Conservation (phyloP, 92 coral and sea anemone species). For the Paramuricea clavata region DNA sequence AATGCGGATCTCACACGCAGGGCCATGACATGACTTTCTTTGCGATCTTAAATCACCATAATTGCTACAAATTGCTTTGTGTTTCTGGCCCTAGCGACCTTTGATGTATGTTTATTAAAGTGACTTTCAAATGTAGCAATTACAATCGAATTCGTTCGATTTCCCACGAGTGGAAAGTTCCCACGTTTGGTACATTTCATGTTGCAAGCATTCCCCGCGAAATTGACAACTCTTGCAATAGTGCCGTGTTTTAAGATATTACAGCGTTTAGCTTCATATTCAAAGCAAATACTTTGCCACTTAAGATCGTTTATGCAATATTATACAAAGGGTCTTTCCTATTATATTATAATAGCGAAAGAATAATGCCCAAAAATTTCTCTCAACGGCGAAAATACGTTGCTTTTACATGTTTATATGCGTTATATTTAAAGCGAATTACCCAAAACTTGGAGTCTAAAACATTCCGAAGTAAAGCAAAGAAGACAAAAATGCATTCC, state of each 20-base stretch:
- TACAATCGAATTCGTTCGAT: constrained; percentile 10
- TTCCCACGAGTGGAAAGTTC: constrained; percentile 2
- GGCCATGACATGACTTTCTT: neutral
- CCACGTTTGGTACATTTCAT: constrained; percentile 10
- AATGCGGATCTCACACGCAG: constrained; percentile 19
- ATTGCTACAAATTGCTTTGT: constrained; percentile 33
- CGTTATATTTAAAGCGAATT: neutral
- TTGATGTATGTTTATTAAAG: constrained; percentile 8
- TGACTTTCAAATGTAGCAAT: constrained; percentile 7
- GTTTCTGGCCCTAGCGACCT: constrained; percentile 27
- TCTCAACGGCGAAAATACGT: neutral
- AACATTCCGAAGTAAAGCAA: neutral
- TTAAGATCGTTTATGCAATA: too few relatives aligned
- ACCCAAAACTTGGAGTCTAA: neutral
- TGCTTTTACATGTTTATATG: neutral
- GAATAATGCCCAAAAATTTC: too few relatives aligned
- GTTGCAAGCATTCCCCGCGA: too few relatives aligned
- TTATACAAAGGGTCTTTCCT: too few relatives aligned
- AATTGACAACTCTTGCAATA: neutral
- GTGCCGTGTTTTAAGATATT: neutral
- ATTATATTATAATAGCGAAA: too few relatives aligned
- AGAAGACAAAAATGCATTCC: neutral
- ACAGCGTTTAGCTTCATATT: too few relatives aligned
- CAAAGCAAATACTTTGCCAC: too few relatives aligned
- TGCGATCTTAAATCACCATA: constrained; percentile 2